Evolutionary conservation across 2,888 invertebrate genomes (phyloP).

Genomic region (Hipparchia sbordonii): DNA sequence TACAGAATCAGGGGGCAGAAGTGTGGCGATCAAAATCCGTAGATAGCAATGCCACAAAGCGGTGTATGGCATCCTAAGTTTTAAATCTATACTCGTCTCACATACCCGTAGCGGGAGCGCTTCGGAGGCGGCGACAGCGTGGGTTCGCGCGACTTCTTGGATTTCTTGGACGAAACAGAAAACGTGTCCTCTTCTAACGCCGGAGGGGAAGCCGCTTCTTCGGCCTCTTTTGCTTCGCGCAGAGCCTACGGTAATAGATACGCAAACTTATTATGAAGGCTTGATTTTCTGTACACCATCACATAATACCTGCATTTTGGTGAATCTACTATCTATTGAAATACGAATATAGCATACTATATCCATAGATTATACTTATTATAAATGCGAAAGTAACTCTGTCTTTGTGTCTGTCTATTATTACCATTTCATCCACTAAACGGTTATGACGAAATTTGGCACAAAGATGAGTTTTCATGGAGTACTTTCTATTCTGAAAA

Average conservation of each 20-base stretch:
- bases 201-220: conserved; percentile 53
- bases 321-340: too few species aligned
- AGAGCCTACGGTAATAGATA: conserved; percentile 83
- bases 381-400: not conserved
- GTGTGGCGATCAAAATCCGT: too few species aligned
- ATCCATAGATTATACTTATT: too few species aligned
- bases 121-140: conserved; percentile 74
- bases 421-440: too few species aligned
- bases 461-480: conserved; percentile 58
- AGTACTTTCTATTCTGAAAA: conserved; percentile 64
- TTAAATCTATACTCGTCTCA: not conserved
- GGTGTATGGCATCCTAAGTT: not conserved
- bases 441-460: too few species aligned
- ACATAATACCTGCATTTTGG: too few species aligned
- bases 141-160: conserved; percentile 74
- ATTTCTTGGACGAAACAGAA: conserved; percentile 70
- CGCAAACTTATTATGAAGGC: too few species aligned
- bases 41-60: too few species aligned
- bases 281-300: too few species aligned
- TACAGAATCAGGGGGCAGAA: too few species aligned
- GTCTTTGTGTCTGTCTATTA: not conserved
- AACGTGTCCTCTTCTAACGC: conserved; percentile 65
- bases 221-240: conserved; percentile 63
- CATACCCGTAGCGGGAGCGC: conserved; percentile 52
- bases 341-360: too few species aligned